Percentiles rank a stretch among this genome's conserved stretches.
These are phyloP conservation scores for Chouioia cunea DNA, from an alignment of 2,888 invertebrate species.

Conservation along the genomic window DNA sequence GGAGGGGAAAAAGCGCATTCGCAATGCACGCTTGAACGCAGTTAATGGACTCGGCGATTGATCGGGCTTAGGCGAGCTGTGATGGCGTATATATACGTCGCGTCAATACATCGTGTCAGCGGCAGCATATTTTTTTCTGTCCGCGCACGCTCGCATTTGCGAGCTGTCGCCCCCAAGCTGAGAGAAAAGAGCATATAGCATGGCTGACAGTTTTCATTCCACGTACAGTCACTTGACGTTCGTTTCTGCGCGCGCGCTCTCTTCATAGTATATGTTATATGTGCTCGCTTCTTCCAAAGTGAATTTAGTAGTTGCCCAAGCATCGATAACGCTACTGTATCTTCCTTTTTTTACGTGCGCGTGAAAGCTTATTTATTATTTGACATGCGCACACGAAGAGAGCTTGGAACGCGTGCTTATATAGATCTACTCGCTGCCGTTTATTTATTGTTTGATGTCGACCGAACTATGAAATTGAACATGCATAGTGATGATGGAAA, in stretches of 20 bases:
- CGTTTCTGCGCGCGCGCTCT: conserved; percentile 27
- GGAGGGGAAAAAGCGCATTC: conserved; percentile 26
- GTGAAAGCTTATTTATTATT: conserved; percentile 41
- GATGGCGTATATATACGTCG: conserved; percentile 10
- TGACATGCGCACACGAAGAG: conserved; percentile 26
- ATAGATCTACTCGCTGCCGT: background rate
- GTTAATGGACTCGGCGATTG: conserved; percentile 48
- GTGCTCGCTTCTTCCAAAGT: conserved; percentile 36
- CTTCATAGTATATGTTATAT: no score
- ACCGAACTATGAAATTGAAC: background rate
- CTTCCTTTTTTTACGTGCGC: background rate
- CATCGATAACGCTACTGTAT: conserved; percentile 31
- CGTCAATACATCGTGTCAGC: conserved; percentile 48
- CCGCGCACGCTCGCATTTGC: conserved; percentile 56
- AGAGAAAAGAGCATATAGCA: conserved; percentile 39
- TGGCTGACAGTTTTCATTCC: conserved; percentile 63
- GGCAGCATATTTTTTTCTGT: conserved; percentile 39
- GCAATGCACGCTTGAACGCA: background rate
- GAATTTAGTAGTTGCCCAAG: conserved; percentile 37
- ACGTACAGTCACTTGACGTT: conserved; percentile 56
- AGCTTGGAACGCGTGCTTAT: no score
- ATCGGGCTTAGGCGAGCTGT: conserved; percentile 11
- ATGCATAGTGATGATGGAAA: background rate
- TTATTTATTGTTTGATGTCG: conserved; percentile 32
- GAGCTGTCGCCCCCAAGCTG: conserved; percentile 61